A percentile compares a stretch with the other conserved stretches of the same genome.
Conservation (phyloP, 2,113 vertebrate species). For the Bungarus multicinctus region DNA sequence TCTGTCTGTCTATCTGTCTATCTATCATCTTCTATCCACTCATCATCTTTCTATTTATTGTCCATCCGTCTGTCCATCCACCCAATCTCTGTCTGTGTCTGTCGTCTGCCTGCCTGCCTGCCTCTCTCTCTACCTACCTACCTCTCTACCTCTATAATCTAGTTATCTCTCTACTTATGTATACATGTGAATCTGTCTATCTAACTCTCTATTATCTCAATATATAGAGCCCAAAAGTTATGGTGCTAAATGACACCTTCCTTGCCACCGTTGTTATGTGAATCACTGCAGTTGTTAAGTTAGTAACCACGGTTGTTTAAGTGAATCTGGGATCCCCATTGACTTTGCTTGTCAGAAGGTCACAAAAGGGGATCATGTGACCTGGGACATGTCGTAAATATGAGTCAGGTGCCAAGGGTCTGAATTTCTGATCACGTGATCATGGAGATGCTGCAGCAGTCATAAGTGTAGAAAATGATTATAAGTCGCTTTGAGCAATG, state of each 20-base stretch:
- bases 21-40: too few species aligned
- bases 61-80: too few species aligned
- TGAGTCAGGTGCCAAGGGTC: too few species aligned
- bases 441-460: background rate
- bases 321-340: background rate
- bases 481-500: background rate
- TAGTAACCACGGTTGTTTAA: too few species aligned
- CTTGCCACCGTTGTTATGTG: too few species aligned
- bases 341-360: background rate
- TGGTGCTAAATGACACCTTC: too few species aligned
- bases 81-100: too few species aligned
- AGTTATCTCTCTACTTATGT: background rate
- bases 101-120: too few species aligned
- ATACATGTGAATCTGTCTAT: background rate
- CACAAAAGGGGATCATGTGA: background rate
- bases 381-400: background rate
- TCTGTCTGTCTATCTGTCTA: background rate
- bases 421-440: background rate
- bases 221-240: too few species aligned
- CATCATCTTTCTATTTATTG: too few species aligned
- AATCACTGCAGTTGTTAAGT: too few species aligned
- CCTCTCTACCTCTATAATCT: background rate
- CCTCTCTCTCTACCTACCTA: too few species aligned
- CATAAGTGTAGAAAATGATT: background rate
- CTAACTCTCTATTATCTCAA: background rate